A percentile compares a stretch with the other conserved stretches of the same genome.
Evolutionary conservation across 2,888 invertebrate genomes (phyloP).

Genomic region (Empis livida): DNA sequence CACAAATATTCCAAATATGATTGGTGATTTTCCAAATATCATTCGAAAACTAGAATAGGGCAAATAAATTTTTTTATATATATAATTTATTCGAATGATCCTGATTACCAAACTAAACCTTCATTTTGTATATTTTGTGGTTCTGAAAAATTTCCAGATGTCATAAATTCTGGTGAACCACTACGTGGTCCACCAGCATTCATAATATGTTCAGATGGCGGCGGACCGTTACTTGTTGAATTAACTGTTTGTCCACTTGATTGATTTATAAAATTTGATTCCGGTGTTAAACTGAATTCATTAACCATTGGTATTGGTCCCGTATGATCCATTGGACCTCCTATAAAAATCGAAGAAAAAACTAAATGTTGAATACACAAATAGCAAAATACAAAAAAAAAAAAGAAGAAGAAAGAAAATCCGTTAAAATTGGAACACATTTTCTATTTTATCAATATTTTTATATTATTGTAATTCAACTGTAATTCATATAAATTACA

Average conservation of each 20-base stretch:
- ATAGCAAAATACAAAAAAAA: background rate
- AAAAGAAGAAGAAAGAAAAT: background rate
- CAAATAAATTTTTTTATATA: too few species aligned
- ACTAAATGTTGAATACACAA: too few species aligned
- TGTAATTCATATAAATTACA: too few species aligned
- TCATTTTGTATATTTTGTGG: slow-evolving; percentile 60
- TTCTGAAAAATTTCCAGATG: slow-evolving; percentile 47
- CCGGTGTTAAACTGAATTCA: slow-evolving; percentile 60
- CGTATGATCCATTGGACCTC: slow-evolving; percentile 58
- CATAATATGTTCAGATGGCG: slow-evolving; percentile 50
- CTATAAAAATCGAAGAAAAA: slow-evolving; percentile 27
- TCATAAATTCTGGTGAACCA: slow-evolving; percentile 63
- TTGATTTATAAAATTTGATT: slow-evolving; percentile 43
- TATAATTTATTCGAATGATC: too few species aligned
- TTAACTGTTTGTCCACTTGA: slow-evolving; percentile 35
- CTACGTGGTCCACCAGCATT: slow-evolving; percentile 48
- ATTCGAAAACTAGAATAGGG: too few species aligned
- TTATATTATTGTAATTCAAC: too few species aligned
- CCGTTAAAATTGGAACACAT: too few species aligned
- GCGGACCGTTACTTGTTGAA: slow-evolving; percentile 37
- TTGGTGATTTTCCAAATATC: too few species aligned
- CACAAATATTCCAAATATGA: too few species aligned
- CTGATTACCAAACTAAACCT: slow-evolving; percentile 56
- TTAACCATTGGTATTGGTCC: slow-evolving; percentile 57
- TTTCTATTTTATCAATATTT: too few species aligned